Percentiles rank a stretch among this genome's conserved stretches.
These are phyloP conservation scores for Pelecanoides urinatrix DNA, from an alignment of 2,113 vertebrate genomes.

Conservation along the genomic window DNA sequence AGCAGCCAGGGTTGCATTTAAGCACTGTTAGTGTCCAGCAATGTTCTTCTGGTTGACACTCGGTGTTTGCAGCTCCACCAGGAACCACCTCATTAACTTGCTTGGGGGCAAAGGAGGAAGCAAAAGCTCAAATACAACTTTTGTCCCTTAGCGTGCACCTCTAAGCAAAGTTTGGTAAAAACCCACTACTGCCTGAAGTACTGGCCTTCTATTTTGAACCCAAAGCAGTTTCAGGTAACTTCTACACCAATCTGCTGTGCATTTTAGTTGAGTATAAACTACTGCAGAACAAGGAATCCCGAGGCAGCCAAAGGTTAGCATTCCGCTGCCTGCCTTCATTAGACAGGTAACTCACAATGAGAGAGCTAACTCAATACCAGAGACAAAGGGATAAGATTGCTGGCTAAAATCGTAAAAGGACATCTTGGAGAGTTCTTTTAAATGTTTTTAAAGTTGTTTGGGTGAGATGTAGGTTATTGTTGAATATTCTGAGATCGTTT, in stretches of 20 bases:
- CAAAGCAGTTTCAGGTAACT: neutral
- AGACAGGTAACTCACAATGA: neutral
- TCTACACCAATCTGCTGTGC: neutral
- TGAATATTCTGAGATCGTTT: neutral
- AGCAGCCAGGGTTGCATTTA: neutral
- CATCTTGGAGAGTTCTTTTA: neutral
- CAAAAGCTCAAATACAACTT: neutral
- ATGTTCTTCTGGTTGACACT: neutral
- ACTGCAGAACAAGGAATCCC: neutral
- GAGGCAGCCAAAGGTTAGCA: neutral
- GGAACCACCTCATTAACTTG: too few relatives aligned
- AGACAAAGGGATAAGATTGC: neutral
- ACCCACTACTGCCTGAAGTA: neutral
- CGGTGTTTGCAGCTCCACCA: neutral
- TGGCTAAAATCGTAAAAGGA: neutral
- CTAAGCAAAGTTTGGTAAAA: neutral
- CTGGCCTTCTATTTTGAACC: neutral
- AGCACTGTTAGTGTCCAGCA: neutral
- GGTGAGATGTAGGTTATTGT: neutral
- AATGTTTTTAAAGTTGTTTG: neutral
- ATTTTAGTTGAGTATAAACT: neutral
- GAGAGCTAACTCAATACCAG: neutral
- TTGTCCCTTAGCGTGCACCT: fast-evolving
- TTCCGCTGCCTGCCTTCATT: neutral
- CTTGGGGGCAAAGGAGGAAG: neutral